Evolutionary conservation across 1,140 invertebrate species (phyloP), one percentile per base, ranked within the genome.

Genomic region (Ceratina calcarata): DNA sequence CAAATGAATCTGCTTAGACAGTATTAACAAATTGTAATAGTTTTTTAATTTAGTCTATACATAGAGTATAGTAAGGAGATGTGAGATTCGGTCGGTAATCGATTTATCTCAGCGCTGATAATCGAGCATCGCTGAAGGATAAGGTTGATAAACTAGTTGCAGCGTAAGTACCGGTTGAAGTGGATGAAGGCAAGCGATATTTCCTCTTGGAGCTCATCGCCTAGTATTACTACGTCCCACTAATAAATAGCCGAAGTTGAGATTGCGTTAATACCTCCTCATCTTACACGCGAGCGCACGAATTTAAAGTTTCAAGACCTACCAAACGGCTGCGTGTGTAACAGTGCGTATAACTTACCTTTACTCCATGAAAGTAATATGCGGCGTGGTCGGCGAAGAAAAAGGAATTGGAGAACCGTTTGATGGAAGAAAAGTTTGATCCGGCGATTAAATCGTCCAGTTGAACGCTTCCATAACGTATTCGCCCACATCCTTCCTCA

Each of bases 201-300:
- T 61, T 61, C 67, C 66, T 62, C 66, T 70, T 32, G 67, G 61
- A 78, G 55, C 75, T 78, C 67, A 78, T 78, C 67, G 70, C 18
- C 75, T 62, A 67, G 57, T 45, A 78, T 70, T 70, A 78, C 67
- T 78, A 49, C 45, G 45, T 27, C 27, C 32, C 67, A 57, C 66
- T 78, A 78, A 78, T 78, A 70, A 70, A 78, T 78, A 78, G 67
- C 75, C 67, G 24, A 78, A 78, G 75, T 78, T 78, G 67, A 62
- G 75, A 45, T 77, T 70, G 67, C 75, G 58, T 78, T 78, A 70
- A 78, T 78, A 78, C 67, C 66, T 61, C 53, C 57, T 70, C 75
- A 55, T 69, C 65, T 78, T 68, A 68, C 57, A 68, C 67, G 37
- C 45, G 32, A n/a, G 49, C 49, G 67, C 67, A 37, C 45, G 67